Base-by-base conservation (phyloP, 2,888 invertebrate genomes). In the Acrobasis consociella region DNA sequence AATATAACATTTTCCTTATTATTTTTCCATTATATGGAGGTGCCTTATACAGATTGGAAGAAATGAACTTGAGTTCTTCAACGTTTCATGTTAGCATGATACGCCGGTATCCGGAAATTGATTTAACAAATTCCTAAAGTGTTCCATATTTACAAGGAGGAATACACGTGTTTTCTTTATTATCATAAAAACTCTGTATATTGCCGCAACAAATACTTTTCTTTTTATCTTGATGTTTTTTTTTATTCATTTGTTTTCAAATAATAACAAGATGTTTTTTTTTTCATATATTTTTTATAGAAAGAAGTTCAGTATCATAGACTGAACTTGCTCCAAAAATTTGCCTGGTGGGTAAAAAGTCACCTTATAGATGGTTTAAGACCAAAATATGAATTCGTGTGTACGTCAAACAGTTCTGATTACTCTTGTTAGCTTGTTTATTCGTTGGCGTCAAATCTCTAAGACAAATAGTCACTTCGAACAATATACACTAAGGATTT, bases 391-490 rank as follows among this genome's bases (percentile, higher is more conserved):
- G n/a, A 46, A 11, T 7, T 3, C 53, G 53, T 53, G 37, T 53
- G 38, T 53, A 9, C n/a, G 8, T 37, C 37, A 37, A 31, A 9
- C 37, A 53, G n/a, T 53, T n/a, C 37, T 53, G n/a, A 53, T 58
- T 63, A 69, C 46, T 66, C 68, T 66, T 68, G 71, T 71, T 68
- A 69, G 65, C 55, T 10, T 68, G 66, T 69, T 71, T 71, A 59
- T 60, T 65, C 64, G 50, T 62, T 58, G 68, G 69, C 66, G 66
- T 56, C 67, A 64, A 70, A 67, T 66, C 67, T 62, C 65, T 64
- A 69, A 71, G 66, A 70, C 69, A 71, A 71, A 71, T 58, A 71
- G 65, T 67, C 62, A 65, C 66, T 58, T 69, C 69, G 68, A 69
- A 69, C 68, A 67, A 50, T 59, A 62, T 60, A 62, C 69, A 64